phyloP scores from a whole-genome alignment of 2,888 invertebrate genomes.

The Lissocephala sabroskyi region DNA sequence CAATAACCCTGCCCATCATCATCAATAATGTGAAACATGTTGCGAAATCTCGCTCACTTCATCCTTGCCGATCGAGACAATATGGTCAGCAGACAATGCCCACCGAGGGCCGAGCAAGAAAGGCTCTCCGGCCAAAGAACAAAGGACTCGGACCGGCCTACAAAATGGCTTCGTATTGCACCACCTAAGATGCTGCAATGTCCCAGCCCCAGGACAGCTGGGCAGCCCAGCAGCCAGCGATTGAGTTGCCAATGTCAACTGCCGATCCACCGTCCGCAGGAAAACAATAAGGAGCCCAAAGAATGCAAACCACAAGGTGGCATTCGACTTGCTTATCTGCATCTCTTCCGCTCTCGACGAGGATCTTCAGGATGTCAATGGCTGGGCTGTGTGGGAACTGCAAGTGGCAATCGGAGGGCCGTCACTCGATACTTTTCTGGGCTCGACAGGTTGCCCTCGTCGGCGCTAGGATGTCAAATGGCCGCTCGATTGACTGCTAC shows the following conservation, averaged over 20 bases:
- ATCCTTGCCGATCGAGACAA: constrained; percentile 46
- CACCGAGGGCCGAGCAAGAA: background rate
- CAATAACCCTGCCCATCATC: constrained; percentile 25
- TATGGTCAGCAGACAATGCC: constrained; percentile 41
- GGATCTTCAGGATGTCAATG: constrained; percentile 5
- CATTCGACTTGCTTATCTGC: constrained; percentile 39
- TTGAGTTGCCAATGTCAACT: constrained; percentile 53
- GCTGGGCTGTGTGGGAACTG: constrained; percentile 32
- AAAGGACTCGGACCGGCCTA: no score
- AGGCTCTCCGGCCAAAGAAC: constrained; percentile 18
- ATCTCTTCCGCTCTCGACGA: constrained; percentile 23
- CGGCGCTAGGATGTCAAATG: constrained; percentile 46
- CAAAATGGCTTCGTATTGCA: constrained; percentile 44
- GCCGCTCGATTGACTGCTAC: constrained; percentile 21
- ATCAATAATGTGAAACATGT: constrained; percentile 63
- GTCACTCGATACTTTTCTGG: constrained; percentile 44
- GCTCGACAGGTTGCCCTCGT: constrained; percentile 33
- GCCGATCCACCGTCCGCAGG: constrained; percentile 1
- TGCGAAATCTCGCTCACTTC: constrained; percentile 47
- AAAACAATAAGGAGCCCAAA: constrained; percentile 27
- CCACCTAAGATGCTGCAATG: constrained; percentile 21
- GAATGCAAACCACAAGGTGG: constrained; percentile 37
- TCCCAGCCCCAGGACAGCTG: constrained; percentile 19
- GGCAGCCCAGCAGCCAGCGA: constrained; percentile 25
- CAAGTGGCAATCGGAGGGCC: constrained; percentile 2